Evolutionary conservation across 1,140 invertebrate species (phyloP), one percentile per base, ranked within the genome.

Genomic region (Platorchestia sp.): DNA sequence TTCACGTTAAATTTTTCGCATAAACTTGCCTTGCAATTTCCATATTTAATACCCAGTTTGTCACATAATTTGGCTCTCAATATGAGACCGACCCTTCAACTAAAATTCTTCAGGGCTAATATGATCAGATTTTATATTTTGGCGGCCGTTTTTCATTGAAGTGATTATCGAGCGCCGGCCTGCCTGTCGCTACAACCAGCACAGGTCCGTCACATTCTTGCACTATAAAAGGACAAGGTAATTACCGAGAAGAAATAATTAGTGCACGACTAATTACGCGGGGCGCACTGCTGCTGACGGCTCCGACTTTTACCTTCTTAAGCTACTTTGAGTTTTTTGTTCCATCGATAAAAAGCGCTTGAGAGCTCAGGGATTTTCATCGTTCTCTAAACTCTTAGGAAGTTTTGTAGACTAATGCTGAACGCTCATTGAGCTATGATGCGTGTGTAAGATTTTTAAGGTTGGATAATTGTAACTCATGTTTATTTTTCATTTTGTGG

Each of bases 141-240:
- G 14, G 59, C 59, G 59, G 14, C 36, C 10, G 59, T 75, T 27
- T 75, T 75, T 75, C 59, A 89, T 89, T 89, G 36, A 14, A 89
- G 87, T 89, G 87, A 89, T 89, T 89, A 42, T 89, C 14, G 43
- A 41, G 41, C n/a, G 87, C 87, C 87, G n/a, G 87, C 27, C 3
- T 42, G 41, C 41, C 43, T 89, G 59, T 75, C 59, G 59, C 59
- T 75, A 75, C 59, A 75, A 36, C 59, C 59, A 75, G 36, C 59
- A 75, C 59, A 75, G 27, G 59, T 75, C 41, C 87, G 87, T 89
- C 43, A 44, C 41, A 89, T 89, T 89, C 87, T 27, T 89, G 41
- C 87, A 41, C 43, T 44, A 89, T 44, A 89, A 89, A 89, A 89
- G 87, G 87, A 89, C 87, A 89, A 89, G 43, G 87, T 89, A 89